Conservation (phyloP, 1,140 invertebrate species). For the Monomorium pharaonis region DNA sequence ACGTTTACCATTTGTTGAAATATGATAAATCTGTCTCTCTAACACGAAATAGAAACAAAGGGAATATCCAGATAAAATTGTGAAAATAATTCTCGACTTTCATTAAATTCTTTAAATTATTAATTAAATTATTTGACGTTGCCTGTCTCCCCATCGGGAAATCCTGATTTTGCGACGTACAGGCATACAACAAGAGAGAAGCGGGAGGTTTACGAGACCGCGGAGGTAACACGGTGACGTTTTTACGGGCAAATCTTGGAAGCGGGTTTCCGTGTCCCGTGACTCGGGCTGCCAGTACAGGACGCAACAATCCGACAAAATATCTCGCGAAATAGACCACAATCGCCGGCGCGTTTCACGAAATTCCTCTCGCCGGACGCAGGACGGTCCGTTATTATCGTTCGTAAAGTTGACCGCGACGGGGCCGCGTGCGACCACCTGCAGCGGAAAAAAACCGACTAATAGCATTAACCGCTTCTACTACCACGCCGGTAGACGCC, state of each 20-base stretch:
- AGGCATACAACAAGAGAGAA: neutral
- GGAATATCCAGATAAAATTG: neutral
- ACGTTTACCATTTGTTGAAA: too few species aligned
- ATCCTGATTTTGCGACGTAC: neutral
- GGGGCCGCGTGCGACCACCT: neutral
- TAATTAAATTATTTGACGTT: neutral
- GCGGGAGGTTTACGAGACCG: neutral
- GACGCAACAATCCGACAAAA: conserved; percentile 3
- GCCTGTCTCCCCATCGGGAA: neutral
- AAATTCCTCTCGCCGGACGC: conserved; percentile 24
- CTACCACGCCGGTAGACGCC: neutral
- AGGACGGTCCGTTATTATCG: conserved; percentile 45
- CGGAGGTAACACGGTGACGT: neutral
- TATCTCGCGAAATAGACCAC: neutral
- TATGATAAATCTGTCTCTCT: neutral
- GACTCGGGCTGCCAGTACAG: neutral
- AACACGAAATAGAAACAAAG: neutral
- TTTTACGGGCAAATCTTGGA: neutral
- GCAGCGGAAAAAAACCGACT: conserved; percentile 21
- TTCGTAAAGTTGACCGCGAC: conserved; percentile 14
- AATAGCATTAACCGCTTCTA: conserved; percentile 34
- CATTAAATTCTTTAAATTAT: neutral
- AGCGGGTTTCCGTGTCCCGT: conserved; percentile 7
- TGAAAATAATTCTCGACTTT: neutral
- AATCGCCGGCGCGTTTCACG: neutral